Conservation (phyloP, 1,140 invertebrate genomes). For the Ceratina calcarata region DNA sequence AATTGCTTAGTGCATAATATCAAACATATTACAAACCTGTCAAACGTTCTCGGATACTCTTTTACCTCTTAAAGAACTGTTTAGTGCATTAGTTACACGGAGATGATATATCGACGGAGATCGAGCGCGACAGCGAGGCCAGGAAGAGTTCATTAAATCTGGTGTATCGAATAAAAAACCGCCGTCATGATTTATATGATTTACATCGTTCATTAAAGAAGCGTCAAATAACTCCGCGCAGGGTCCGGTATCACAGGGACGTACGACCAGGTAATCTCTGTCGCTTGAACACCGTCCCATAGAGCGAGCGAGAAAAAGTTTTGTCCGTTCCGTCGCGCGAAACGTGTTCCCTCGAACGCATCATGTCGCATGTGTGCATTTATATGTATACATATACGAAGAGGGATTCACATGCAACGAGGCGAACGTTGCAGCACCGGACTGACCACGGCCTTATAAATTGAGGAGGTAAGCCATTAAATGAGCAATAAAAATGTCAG, state of each 20-base stretch:
- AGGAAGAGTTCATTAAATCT: slow-evolving; percentile 42
- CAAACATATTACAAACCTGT: too few relatives aligned
- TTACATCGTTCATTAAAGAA: slow-evolving; percentile 31
- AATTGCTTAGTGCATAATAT: too few relatives aligned
- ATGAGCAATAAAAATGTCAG: too few relatives aligned
- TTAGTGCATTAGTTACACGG: slow-evolving; percentile 17
- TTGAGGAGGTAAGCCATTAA: not conserved
- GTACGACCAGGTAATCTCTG: slow-evolving; percentile 6
- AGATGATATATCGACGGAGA: slow-evolving; percentile 30
- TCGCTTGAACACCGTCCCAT: slow-evolving; percentile 13
- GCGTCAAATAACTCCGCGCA: slow-evolving; percentile 19
- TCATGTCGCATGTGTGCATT: slow-evolving; percentile 1
- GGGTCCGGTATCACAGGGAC: not conserved
- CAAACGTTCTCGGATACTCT: too few relatives aligned
- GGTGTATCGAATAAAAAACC: slow-evolving; percentile 6
- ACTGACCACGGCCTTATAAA: slow-evolving; percentile 60
- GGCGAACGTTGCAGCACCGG: slow-evolving; percentile 61
- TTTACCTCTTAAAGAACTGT: not conserved
- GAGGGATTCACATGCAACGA: slow-evolving; percentile 60
- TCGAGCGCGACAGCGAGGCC: not conserved
- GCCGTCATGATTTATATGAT: slow-evolving; percentile 36
- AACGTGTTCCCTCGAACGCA: slow-evolving; percentile 42
- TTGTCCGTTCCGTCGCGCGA: slow-evolving; percentile 37
- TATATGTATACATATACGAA: not conserved
- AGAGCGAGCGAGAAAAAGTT: slow-evolving; percentile 13